Evolutionary conservation across 2,888 invertebrate species (phyloP), one percentile per base, ranked within the genome.

Genomic region (Clepsis dumicolana): DNA sequence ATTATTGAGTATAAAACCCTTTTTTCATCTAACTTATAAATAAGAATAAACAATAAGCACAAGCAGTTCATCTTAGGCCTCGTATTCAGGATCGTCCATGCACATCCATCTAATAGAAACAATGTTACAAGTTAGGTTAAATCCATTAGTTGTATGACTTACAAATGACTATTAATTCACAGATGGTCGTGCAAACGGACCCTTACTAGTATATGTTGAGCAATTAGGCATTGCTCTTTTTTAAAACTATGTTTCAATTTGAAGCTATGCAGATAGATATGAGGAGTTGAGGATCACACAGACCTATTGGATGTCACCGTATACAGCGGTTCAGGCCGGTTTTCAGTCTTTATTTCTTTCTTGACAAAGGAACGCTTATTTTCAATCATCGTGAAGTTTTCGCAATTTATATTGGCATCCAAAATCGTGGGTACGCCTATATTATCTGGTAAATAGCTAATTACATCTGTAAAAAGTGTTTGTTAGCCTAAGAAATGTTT

Each of bases 301-400:
- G 7, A 44, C 90, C 90, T 90, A 75, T 83, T 89, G 0, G 90
- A 85, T 8, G 90, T 90, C 5, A 91, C 85, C 0, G 90, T 88
- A 74, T 92, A 92, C 72, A 89, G 73, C 0, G 90, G 83, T 48
- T 90, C 90, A 1, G 84, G 72, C 7, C 81, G 82, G 25, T 76
- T 74, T 71, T 90, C 91, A 68, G 82, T 74, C 75, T 87, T 89
- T 24, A 79, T 75, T 66, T 90, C 90, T 73, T 87, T 88, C 71
- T 89, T 89, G 21, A 83, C 71, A 65, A 79, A 79, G 0, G 85
- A 77, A 0, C 86, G 83, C 69, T 90, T 90, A 71, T 78, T 88
- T 35, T 90, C 90, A 77, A 91, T 87, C 90, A 92, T 91, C 64
- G 80, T 87, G 77, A 75, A 85, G 54, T 79, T 81, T 35, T 83